Evolutionary conservation across 2,113 vertebrate species (phyloP), one percentile per base, ranked within the genome.

Genomic region (Syngnathoides biaculeatus): DNA sequence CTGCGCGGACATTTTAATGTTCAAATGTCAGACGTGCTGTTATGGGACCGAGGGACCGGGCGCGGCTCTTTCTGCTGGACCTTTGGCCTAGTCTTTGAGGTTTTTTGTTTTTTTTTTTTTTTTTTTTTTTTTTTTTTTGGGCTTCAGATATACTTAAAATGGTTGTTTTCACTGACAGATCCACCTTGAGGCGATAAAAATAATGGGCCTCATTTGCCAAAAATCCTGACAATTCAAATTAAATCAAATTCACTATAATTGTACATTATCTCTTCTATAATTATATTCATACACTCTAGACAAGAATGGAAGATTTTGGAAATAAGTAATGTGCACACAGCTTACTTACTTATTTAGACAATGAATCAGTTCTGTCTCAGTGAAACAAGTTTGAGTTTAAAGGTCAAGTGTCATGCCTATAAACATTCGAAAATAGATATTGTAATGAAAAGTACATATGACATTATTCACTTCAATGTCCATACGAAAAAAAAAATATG

Each of bases 31-130:
- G 67, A 81, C 64, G 38, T 0, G 5, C 42, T 77, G 67, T 64
- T 68, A 22, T n/a, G n/a, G 63, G 71, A 35, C 73, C 8, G 2
- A 63, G 79, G 74, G 78, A 83, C n/a, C 69, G 65, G 81, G 81
- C 22, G 73, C 43, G 80, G 76, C 68, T 69, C 14, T 77, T 73
- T 68, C 81, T 71, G 68, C 81, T 71, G 68, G 42, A 15, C 7
- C 64, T 58, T 40, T 68, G 52, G 24, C 27, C 26, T n/a, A 24
- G 26, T 24, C 8, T 17, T 43, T 11, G 15, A 57, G 15, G n/a
- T n/a, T n/a, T n/a, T n/a, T n/a, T n/a, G 40, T 42, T 2, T 40
- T 40, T 13, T 42, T 13, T 12, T 42, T 42, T 42, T 42, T 58
- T 43, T 15, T 43, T 12, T 15, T 22, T 5, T 27, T 69, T 68